phyloP scores from a whole-genome alignment of 2,888 invertebrate species.

The Meandrusa payeni region DNA sequence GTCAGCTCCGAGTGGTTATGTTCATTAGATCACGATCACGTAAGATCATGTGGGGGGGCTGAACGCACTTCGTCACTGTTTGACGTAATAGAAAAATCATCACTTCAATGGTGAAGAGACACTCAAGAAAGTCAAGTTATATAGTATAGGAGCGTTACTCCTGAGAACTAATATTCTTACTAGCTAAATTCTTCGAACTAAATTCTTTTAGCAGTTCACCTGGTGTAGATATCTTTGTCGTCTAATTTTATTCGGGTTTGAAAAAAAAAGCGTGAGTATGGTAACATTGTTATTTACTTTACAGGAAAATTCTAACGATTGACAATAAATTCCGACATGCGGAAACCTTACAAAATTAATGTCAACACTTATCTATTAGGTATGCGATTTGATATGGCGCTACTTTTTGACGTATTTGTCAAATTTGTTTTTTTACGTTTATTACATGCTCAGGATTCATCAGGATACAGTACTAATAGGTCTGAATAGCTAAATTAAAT shows the following conservation, averaged over 20 bases:
- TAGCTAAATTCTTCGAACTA: too few species aligned
- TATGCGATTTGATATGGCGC: conserved; percentile 71
- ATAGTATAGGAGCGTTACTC: too few species aligned
- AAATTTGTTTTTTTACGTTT: neutral
- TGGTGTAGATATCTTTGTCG: too few species aligned
- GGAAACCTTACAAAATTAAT: conserved; percentile 75
- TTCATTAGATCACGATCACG: too few species aligned
- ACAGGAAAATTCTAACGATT: conserved; percentile 77
- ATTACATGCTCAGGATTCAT: neutral
- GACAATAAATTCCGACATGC: conserved; percentile 66
- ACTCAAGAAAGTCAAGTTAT: too few species aligned
- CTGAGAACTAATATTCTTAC: too few species aligned
- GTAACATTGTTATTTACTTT: conserved; percentile 79
- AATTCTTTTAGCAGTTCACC: too few species aligned
- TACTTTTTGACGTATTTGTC: conserved; percentile 49
- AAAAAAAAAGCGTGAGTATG: conserved; percentile 36
- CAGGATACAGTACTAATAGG: neutral
- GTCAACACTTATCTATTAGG: conserved; percentile 73
- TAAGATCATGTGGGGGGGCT: too few species aligned
- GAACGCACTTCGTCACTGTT: too few species aligned
- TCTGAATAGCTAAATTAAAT: conserved; percentile 11
- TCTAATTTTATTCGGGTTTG: neutral
- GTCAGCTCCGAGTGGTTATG: too few species aligned
- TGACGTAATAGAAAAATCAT: too few species aligned
- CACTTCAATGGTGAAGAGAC: too few species aligned